A percentile compares a stretch with the other conserved stretches of the same genome.
These are phyloP conservation scores for Hyppa rectilinea DNA, from an alignment of 2,888 invertebrate genomes.

Conservation along the genomic window DNA sequence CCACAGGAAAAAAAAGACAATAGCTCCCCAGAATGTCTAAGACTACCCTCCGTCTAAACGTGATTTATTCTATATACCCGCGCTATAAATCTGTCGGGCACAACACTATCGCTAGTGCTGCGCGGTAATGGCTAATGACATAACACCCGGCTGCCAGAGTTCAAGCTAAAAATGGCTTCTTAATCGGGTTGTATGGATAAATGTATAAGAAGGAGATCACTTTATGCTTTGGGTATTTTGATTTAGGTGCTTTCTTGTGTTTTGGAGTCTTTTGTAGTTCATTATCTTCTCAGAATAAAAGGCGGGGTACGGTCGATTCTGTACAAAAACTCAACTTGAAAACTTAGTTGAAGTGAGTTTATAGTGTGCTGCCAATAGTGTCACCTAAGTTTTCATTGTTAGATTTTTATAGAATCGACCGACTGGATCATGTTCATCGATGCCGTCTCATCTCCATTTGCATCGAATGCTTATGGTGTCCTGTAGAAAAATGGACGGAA, in stretches of 20 bases:
- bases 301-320: background rate
- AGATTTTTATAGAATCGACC: too few relatives aligned
- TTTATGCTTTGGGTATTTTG: background rate
- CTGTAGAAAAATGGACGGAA: too few relatives aligned
- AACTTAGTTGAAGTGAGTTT: too few relatives aligned
- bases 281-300: background rate
- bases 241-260: background rate
- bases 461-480: background rate
- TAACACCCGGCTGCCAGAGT: slow-evolving; percentile 68
- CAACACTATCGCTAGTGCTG: slow-evolving; percentile 79
- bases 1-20: slow-evolving; percentile 50
- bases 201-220: slow-evolving; percentile 7
- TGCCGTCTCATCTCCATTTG: too few relatives aligned
- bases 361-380: too few relatives aligned
- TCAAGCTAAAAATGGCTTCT: slow-evolving; percentile 65
- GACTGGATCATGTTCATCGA: background rate
- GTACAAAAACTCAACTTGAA: too few relatives aligned
- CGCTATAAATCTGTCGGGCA: slow-evolving; percentile 76
- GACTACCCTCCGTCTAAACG: slow-evolving; percentile 55
- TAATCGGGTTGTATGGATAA: slow-evolving; percentile 53
- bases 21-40: slow-evolving; percentile 63
- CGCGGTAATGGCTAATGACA: slow-evolving; percentile 81
- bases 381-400: too few relatives aligned
- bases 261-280: background rate
- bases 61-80: slow-evolving; percentile 74